Evolutionary conservation across 1,140 invertebrate genomes (phyloP), one percentile per base, ranked within the genome.

Genomic region (Goniozus legneri): DNA sequence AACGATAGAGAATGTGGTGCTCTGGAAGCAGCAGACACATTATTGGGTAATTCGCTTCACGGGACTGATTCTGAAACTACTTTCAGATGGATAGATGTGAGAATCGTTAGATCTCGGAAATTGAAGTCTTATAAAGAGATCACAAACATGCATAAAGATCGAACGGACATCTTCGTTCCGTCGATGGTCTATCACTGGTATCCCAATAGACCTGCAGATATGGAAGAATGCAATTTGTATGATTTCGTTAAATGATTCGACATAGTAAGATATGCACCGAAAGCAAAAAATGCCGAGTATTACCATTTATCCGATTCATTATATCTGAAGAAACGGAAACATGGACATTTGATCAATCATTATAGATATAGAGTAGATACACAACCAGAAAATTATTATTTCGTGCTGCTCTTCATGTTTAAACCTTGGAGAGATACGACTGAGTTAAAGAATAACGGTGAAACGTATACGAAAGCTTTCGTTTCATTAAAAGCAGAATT

Each of bases 11-110:
- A n/a, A n/a, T n/a, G n/a, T n/a, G n/a, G n/a, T n/a, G n/a, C n/a
- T n/a, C n/a, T n/a, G n/a, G n/a, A n/a, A n/a, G n/a, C n/a, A n/a
- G n/a, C n/a, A n/a, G n/a, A n/a, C n/a, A n/a, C n/a, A n/a, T n/a
- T n/a, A n/a, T n/a, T n/a, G n/a, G n/a, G n/a, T n/a, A n/a, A 35
- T 34, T 14, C 46, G 14, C 21, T 48, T 18, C 21, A 42, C 44
- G 62, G 59, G 6, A 72, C 68, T 15, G 67, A 71, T 61, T 36
- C 53, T 0, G 27, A 58, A 14, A 73, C 67, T 10, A 65, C 58
- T 19, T n/a, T n/a, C n/a, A n/a, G n/a, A n/a, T n/a, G n/a, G n/a
- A n/a, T n/a, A n/a, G n/a, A n/a, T n/a, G n/a, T n/a, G n/a, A n/a
- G n/a, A n/a, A n/a, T n/a, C n/a, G n/a, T n/a, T n/a, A n/a, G n/a